A percentile compares a stretch with the other conserved stretches of the same genome.
These are phyloP conservation scores for Meriones psammophilus DNA, from an alignment of 2,797 vertebrate species.

Conservation along the genomic window DNA sequence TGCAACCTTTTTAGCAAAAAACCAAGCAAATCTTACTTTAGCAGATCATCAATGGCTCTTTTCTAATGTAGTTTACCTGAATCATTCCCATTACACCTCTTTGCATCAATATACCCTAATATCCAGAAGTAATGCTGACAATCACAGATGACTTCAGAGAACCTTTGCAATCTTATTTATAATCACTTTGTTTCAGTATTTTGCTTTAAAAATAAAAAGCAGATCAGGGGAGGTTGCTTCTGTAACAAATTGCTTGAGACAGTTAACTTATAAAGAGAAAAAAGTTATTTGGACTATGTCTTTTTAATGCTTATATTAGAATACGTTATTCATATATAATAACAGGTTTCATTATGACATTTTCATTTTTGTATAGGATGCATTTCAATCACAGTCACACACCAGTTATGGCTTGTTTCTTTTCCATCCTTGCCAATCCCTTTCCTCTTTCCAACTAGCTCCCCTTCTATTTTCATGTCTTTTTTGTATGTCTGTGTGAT, in stretches of 20 bases:
- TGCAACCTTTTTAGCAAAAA: conserved; percentile 46
- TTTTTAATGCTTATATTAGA: background rate
- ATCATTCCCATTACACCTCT: conserved; percentile 20
- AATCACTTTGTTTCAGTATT: conserved; percentile 50
- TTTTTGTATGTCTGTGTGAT: background rate
- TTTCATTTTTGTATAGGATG: background rate
- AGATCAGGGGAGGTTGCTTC: conserved; percentile 10
- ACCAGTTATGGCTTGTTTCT: background rate
- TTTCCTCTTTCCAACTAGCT: background rate
- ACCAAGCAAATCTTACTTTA: conserved; percentile 21
- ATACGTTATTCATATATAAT: background rate
- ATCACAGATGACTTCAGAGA: conserved; percentile 23
- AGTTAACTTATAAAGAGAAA: conserved; percentile 18
- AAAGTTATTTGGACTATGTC: background rate
- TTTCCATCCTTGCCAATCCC: background rate
- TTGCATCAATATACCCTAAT: conserved; percentile 25
- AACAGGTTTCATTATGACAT: background rate
- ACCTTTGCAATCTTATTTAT: conserved; percentile 12
- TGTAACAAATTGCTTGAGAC: background rate
- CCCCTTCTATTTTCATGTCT: background rate
- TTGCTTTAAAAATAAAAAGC: conserved; percentile 69
- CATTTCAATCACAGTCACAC: background rate
- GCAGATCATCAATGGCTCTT: background rate
- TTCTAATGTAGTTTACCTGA: conserved; percentile 47
- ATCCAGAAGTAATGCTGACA: conserved; percentile 32